Percentiles rank a stretch among this genome's conserved stretches.
phyloP scores from a whole-genome alignment of 2,113 vertebrate genomes.

The Platanista minor region DNA sequence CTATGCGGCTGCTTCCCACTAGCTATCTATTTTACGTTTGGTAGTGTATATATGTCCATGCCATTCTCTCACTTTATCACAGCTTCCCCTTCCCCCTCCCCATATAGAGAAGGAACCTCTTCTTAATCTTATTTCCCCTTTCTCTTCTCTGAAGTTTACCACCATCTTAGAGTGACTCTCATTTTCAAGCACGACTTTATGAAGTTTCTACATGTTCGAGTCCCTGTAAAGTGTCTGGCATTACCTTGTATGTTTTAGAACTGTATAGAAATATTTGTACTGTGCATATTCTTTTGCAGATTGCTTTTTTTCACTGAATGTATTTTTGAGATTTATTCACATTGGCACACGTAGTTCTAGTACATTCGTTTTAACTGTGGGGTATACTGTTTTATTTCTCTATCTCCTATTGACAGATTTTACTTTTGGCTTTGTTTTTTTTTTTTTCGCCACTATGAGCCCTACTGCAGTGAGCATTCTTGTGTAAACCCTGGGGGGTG shows the following conservation, averaged over 20 bases:
- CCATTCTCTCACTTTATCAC: too few species aligned
- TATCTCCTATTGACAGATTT: not conserved
- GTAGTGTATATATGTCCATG: too few species aligned
- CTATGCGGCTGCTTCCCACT: too few species aligned
- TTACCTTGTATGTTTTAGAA: not conserved
- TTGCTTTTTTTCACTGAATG: not conserved
- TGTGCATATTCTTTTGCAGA: not conserved
- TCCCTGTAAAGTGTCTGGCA: not conserved
- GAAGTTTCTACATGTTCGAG: not conserved
- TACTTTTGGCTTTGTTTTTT: not conserved
- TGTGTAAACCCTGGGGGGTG: not conserved
- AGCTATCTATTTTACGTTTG: too few species aligned
- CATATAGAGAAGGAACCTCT: not conserved
- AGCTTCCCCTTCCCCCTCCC: too few species aligned
- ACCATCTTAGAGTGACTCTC: not conserved
- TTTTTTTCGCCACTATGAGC: not conserved
- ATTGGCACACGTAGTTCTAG: not conserved
- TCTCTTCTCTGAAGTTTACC: not conserved
- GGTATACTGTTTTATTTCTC: not conserved
- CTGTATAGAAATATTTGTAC: not conserved
- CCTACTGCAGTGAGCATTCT: not conserved
- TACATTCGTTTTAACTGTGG: not conserved
- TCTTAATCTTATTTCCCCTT: not conserved
- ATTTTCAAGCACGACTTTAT: not conserved
- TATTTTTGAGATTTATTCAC: constrained; percentile 19